Percentiles rank a stretch among this genome's conserved stretches.
Evolutionary conservation across 2,888 invertebrate species (phyloP).

Genomic region (Orthosia incerta): DNA sequence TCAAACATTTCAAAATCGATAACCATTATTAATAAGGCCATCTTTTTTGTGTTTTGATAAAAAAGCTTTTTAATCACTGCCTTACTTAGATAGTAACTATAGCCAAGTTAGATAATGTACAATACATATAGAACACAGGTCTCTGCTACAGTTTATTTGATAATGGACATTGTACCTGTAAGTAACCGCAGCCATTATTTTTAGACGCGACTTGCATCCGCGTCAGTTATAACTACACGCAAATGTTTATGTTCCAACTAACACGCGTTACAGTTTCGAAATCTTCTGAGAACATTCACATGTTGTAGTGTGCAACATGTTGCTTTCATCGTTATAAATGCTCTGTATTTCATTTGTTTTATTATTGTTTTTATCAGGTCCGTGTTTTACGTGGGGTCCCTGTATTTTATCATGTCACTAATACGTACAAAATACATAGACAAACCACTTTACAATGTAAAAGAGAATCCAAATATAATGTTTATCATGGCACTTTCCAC

Average conservation of each 20-base stretch:
- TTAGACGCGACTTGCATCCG: constrained; percentile 82
- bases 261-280: constrained; percentile 82
- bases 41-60: constrained; percentile 25
- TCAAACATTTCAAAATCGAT: constrained; percentile 2
- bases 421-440: background rate
- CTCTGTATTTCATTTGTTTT: constrained; percentile 30
- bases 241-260: constrained; percentile 87
- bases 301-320: constrained; percentile 65
- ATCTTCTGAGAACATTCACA: constrained; percentile 81
- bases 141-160: constrained; percentile 44
- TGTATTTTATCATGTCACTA: background rate
- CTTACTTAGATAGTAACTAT: constrained; percentile 47
- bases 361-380: constrained; percentile 20
- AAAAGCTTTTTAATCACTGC: constrained; percentile 46
- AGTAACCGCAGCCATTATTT: constrained; percentile 78
- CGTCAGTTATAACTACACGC: constrained; percentile 81
- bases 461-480: background rate
- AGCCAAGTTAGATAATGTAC: constrained; percentile 52
- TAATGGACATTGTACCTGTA: constrained; percentile 64
- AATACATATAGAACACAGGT: constrained; percentile 38
- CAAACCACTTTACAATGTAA: background rate
- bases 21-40: constrained; percentile 17
- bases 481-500: background rate
- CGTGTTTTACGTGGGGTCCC: constrained; percentile 5
- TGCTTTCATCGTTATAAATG: constrained; percentile 60